Conservation (phyloP, 1,140 invertebrate species). For the Ostrea denselamellosa region DNA sequence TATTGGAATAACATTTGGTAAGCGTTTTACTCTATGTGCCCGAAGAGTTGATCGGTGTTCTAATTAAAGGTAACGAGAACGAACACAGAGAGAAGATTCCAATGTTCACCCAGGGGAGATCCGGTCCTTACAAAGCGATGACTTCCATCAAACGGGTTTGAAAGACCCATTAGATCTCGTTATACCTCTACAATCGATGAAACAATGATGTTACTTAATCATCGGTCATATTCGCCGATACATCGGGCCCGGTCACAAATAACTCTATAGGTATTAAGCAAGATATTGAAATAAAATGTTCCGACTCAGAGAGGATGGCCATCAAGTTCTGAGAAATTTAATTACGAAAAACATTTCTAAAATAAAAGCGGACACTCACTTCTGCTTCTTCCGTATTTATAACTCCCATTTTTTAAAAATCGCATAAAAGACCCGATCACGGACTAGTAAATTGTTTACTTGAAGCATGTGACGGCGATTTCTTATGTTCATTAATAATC, state of each 20-base stretch:
- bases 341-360: background rate
- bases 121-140: slow-evolving; percentile 1
- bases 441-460: background rate
- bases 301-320: background rate
- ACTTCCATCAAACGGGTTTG: slow-evolving; percentile 7
- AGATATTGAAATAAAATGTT: slow-evolving; percentile 23
- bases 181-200: slow-evolving; percentile 19
- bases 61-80: slow-evolving; percentile 3
- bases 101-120: slow-evolving; percentile 6
- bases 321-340: background rate
- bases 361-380: slow-evolving; percentile 22
- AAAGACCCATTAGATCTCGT: slow-evolving; percentile 11
- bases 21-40: slow-evolving; percentile 12
- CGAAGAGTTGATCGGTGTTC: background rate
- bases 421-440: background rate
- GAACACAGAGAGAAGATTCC: background rate
- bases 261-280: background rate
- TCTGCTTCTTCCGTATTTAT: background rate
- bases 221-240: background rate
- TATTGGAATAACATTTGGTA: slow-evolving; percentile 40
- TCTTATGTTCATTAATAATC: too few species aligned
- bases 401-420: background rate
- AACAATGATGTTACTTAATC: slow-evolving; percentile 15
- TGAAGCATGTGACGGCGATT: too few species aligned
- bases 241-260: slow-evolving; percentile 16